phyloP scores from a whole-genome alignment of 2,113 vertebrate species.

The Sminthopsis crassicaudata region DNA sequence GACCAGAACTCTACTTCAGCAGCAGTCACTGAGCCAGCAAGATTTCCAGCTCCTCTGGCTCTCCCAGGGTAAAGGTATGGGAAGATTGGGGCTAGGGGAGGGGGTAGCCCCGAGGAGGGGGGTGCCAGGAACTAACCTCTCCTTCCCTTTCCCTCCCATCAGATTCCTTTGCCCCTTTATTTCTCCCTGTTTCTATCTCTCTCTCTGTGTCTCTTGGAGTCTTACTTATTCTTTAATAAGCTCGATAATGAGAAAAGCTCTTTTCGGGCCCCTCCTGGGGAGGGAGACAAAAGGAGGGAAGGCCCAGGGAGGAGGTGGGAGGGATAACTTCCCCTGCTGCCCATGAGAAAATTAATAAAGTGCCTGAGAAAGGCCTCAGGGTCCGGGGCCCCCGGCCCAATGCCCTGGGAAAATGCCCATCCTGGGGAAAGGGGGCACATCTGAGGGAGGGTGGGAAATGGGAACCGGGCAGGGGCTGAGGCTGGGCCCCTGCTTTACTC shows the following conservation, averaged over 20 bases:
- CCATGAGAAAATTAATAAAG: slow-evolving; percentile 82
- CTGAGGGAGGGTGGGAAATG: not conserved
- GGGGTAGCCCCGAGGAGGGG: not conserved
- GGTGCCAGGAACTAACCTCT: not conserved
- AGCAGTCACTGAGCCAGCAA: not conserved
- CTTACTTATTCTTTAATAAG: slow-evolving; percentile 82
- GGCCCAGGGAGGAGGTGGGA: slow-evolving; percentile 68
- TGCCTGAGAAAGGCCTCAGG: slow-evolving; percentile 78
- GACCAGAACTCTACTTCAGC: not conserved
- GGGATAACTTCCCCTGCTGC: slow-evolving; percentile 76
- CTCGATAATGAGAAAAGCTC: slow-evolving; percentile 82
- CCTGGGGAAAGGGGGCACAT: slow-evolving; percentile 65
- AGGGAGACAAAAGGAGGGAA: slow-evolving; percentile 81
- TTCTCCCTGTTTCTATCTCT: slow-evolving; percentile 62
- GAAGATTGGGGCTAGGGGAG: not conserved
- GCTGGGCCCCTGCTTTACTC: slow-evolving; percentile 58
- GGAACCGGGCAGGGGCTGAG: not conserved
- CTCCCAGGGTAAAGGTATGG: not conserved
- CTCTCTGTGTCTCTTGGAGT: slow-evolving; percentile 66
- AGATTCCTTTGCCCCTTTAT: slow-evolving; percentile 61
- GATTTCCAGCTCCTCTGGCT: not conserved
- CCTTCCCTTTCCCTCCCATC: not conserved
- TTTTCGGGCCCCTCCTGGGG: slow-evolving; percentile 79
- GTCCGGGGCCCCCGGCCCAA: slow-evolving; percentile 53
- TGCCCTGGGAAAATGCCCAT: slow-evolving; percentile 65